phyloP scores from a whole-genome alignment of 2,888 invertebrate genomes.

The Apantesis nais region DNA sequence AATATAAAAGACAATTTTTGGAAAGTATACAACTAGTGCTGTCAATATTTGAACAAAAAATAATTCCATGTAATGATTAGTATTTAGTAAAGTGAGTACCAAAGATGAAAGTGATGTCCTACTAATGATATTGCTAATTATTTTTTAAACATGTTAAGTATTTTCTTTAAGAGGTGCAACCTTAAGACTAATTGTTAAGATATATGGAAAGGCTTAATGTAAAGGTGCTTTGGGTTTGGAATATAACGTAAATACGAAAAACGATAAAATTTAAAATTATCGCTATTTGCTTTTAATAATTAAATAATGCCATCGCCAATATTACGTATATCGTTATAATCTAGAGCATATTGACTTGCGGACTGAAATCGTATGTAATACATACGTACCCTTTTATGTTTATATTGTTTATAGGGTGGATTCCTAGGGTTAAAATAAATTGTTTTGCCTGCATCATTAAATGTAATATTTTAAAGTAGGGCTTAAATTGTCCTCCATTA shows the following conservation, averaged over 20 bases:
- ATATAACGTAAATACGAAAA: not conserved
- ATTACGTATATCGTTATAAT: not conserved
- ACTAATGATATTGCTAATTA: not conserved
- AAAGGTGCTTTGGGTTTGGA: slow-evolving; percentile 31
- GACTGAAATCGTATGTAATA: not conserved
- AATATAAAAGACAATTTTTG: not conserved
- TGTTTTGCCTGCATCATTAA: too few relatives aligned
- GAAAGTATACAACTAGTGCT: not conserved
- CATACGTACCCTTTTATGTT: too few relatives aligned
- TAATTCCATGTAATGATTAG: not conserved
- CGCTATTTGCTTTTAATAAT: slow-evolving; percentile 24
- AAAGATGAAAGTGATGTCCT: slow-evolving; percentile 16
- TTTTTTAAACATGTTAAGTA: slow-evolving; percentile 10
- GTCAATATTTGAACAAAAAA: not conserved
- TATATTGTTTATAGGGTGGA: too few relatives aligned
- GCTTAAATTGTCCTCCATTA: too few relatives aligned
- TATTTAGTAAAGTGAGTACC: slow-evolving; percentile 4
- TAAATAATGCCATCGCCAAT: slow-evolving; percentile 28
- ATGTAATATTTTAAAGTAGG: too few relatives aligned
- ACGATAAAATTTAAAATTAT: slow-evolving; percentile 31
- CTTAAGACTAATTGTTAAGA: slow-evolving; percentile 18
- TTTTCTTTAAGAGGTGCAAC: slow-evolving; percentile 14
- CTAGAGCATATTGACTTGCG: slow-evolving; percentile 26
- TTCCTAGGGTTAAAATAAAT: too few relatives aligned
- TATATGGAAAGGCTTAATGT: slow-evolving; percentile 2